Evolutionary conservation across 2,113 vertebrate species (phyloP).

Genomic region (Platysteira castanea): DNA sequence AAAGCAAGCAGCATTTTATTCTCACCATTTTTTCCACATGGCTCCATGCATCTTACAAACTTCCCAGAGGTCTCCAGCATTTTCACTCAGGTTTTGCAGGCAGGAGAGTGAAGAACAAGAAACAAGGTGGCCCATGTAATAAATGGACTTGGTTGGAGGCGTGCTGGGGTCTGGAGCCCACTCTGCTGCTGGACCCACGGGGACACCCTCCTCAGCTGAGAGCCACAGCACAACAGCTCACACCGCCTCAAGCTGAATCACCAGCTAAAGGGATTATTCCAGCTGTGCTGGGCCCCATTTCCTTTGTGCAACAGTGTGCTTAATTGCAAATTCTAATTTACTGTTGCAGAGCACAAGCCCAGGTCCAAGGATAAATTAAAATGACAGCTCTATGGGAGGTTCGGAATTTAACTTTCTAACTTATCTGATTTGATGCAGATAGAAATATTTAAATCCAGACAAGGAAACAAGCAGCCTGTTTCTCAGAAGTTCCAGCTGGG

Average conservation of each 20-base stretch:
- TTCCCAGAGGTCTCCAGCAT: background rate
- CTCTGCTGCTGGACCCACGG: fast-evolving
- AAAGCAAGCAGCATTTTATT: background rate
- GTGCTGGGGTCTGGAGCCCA: background rate
- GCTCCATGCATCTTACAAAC: background rate
- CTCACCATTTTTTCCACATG: background rate
- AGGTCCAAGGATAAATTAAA: constrained; percentile 27
- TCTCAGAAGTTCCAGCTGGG: constrained; percentile 30
- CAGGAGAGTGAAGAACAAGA: background rate
- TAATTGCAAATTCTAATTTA: constrained; percentile 40
- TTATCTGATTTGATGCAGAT: constrained; percentile 54
- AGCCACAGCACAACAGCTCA: background rate
- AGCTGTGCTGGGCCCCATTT: constrained; percentile 35
- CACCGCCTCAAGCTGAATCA: background rate
- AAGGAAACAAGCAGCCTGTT: constrained; percentile 17
- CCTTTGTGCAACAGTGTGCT: constrained; percentile 32
- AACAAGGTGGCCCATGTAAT: fast-evolving
- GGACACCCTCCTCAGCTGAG: background rate
- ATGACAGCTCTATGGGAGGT: background rate
- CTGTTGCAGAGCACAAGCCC: background rate
- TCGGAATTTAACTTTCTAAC: constrained; percentile 3
- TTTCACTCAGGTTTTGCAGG: background rate
- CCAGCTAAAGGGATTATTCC: constrained; percentile 21
- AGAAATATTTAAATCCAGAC: constrained; percentile 32
- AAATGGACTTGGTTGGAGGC: fast-evolving